Evolutionary conservation across 2,888 invertebrate species (phyloP), one percentile per base, ranked within the genome.

Genomic region (Ptychoptera contaminata): DNA sequence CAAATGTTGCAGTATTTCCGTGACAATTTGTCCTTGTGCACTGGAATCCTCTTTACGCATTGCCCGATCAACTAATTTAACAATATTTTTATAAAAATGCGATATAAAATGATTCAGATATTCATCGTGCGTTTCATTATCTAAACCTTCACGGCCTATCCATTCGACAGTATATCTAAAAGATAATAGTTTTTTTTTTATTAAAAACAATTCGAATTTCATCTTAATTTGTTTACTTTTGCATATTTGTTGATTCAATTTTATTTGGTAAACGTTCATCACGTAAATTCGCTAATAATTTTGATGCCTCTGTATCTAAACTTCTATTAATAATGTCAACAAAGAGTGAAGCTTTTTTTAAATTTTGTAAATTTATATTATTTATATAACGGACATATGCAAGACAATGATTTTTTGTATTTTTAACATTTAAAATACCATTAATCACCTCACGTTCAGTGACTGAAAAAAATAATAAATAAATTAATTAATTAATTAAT

Each of bases 361-460:
- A 67, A 65, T 96, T 92, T 63, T 93, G 91, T 32, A 94, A 72
- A 63, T 96, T 96, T 47, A 98, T 96, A 61, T 96, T 94, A 67
- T 93, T 92, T 61, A 98, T 96, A 64, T 93, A 92, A 45, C 96
- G 74, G 4, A 90, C 77, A 65, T 96, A 97, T 0, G 93, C 93
- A 37, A 97, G 69, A 55, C 93, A 92, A 63, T 96, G 94, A 57
- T 94, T 93, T 61, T 90, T 87, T 0, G 91, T 92, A 58, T 94
- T 91, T 58, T 85, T 86, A 0, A 94, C 93, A 57, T 83, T 86
- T 14, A 98, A 66, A 6, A 97, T 75, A 0, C 97, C 97, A 57
- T 94, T 91, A 53, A 94, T 93, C 0, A 98, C 93, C 69, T 98
- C 97, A 38, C 96, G 73, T 69, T 97, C 97, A 2, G 97, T 98